Evolutionary conservation across 2,113 vertebrate species (phyloP).

Genomic region (Takifugu bimaculatus): DNA sequence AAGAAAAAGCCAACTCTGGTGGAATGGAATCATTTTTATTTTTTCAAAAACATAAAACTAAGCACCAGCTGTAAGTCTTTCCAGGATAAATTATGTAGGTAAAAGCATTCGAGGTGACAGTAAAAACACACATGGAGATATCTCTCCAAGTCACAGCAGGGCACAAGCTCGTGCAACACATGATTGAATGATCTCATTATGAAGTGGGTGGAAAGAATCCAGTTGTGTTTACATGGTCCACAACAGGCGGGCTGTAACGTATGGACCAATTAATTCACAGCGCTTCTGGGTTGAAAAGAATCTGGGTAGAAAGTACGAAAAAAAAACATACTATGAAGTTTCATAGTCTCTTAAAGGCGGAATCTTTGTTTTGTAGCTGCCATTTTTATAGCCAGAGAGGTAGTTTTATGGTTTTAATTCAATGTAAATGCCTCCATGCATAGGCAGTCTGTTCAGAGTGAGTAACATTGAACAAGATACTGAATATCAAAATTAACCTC

Average conservation of each 20-base stretch:
- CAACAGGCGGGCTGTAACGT: constrained; percentile 26
- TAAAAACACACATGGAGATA: not conserved
- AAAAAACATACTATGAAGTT: not conserved
- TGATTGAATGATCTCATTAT: constrained; percentile 58
- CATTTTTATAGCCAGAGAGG: not conserved
- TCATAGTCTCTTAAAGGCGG: not conserved
- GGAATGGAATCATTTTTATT: too few relatives aligned
- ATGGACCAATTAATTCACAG: constrained; percentile 26
- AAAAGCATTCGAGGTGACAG: not conserved
- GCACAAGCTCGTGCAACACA: constrained; percentile 12
- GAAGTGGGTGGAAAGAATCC: constrained; percentile 12
- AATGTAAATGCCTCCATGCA: not conserved
- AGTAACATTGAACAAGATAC: too few relatives aligned
- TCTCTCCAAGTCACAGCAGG: not conserved
- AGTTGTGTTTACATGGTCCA: constrained; percentile 17
- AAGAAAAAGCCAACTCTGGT: too few relatives aligned
- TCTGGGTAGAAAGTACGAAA: not conserved
- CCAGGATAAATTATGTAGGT: too few relatives aligned
- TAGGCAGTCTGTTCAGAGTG: too few relatives aligned
- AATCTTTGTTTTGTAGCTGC: not conserved
- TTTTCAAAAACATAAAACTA: too few relatives aligned
- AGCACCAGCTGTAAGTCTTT: too few relatives aligned
- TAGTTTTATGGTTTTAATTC: not conserved
- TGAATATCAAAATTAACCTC: too few relatives aligned
- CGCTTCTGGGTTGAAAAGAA: not conserved